phyloP scores from a whole-genome alignment of 1,140 invertebrate genomes.

The Trichogramma pretiosum region DNA sequence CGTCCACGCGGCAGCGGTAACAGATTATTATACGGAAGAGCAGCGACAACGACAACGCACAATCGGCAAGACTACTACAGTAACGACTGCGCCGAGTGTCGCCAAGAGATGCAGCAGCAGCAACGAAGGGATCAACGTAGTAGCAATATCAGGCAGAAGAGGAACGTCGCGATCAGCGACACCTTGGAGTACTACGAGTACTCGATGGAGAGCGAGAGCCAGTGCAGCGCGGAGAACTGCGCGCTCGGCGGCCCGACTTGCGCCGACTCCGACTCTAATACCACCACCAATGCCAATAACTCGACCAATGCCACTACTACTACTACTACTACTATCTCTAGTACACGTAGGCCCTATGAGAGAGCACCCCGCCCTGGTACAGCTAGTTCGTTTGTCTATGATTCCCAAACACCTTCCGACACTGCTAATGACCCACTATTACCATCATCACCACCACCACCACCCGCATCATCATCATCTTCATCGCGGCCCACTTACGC shows the following conservation, averaged over 20 bases:
- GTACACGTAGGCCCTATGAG: conserved; percentile 45
- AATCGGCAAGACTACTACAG: neutral
- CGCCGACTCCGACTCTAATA: too few species aligned
- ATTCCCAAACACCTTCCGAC: conserved; percentile 47
- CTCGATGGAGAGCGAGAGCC: conserved; percentile 46
- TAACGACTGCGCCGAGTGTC: conserved; percentile 32
- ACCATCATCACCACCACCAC: conserved; percentile 5
- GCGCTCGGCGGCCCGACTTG: conserved; percentile 46
- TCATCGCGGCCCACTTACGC: neutral
- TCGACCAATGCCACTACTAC: too few species aligned
- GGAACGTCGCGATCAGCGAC: conserved; percentile 45
- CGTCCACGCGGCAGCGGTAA: neutral
- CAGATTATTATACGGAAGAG: neutral
- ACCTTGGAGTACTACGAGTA: conserved; percentile 45
- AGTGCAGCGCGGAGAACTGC: conserved; percentile 47
- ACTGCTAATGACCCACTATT: conserved; percentile 41
- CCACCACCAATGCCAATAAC: too few species aligned
- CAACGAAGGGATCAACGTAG: too few species aligned
- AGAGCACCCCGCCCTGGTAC: conserved; percentile 46
- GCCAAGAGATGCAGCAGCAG: conserved; percentile 20
- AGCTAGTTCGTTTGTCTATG: conserved; percentile 48
- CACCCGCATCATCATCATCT: neutral
- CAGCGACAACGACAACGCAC: neutral
- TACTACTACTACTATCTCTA: too few species aligned
- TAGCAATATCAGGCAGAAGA: conserved; percentile 35